A percentile compares a stretch with the other conserved stretches of the same genome.
phyloP scores from a whole-genome alignment of 2,797 vertebrate species.

The Acropternis orthonyx region DNA sequence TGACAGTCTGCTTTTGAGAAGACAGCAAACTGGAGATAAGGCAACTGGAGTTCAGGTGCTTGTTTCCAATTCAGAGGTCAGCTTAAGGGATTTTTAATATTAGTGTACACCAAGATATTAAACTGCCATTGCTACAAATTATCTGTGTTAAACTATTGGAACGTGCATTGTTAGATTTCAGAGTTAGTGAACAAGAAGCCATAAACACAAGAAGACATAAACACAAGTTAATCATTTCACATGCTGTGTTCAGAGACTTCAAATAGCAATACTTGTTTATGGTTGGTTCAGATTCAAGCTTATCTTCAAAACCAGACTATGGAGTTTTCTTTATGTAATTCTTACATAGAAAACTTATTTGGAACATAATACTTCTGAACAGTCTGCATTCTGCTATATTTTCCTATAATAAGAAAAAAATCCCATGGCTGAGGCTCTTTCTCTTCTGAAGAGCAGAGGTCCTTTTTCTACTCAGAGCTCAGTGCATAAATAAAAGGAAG shows the following conservation, averaged over 20 bases:
- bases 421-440: accelerated
- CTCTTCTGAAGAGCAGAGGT: neutral
- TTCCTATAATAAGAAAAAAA: neutral
- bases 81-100: neutral
- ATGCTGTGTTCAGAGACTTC: neutral
- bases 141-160: neutral
- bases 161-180: neutral
- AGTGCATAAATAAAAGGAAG: neutral
- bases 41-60: accelerated
- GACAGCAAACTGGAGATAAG: neutral
- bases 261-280: neutral
- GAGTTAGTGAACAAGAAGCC: neutral
- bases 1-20: neutral
- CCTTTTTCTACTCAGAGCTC: neutral
- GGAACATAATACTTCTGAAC: neutral
- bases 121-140: neutral
- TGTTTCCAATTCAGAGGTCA: neutral
- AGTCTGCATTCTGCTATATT: neutral
- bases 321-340: neutral
- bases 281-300: neutral
- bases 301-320: constrained; percentile 3
- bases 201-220: neutral
- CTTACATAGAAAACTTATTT: neutral
- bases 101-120: neutral
- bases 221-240: neutral